These are phyloP conservation scores for Malurus cyaneus DNA, from an alignment of 2,113 vertebrate genomes.

Conservation along the genomic window DNA sequence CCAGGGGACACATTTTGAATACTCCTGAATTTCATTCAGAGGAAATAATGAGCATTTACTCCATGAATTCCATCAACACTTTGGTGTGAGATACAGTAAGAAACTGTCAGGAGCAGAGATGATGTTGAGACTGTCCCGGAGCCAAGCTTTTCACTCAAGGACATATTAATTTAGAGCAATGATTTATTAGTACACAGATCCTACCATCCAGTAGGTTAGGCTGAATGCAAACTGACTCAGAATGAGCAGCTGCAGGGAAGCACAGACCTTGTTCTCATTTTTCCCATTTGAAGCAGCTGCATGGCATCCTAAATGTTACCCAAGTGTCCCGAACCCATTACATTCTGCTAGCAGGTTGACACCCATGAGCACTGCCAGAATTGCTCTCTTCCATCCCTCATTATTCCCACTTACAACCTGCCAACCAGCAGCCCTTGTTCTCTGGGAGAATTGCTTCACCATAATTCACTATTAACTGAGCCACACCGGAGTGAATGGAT, in stretches of 20 bases:
- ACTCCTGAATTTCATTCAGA: not conserved
- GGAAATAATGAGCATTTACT: not conserved
- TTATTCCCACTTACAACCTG: conserved; percentile 18
- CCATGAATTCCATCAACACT: not conserved
- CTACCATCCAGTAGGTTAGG: not conserved
- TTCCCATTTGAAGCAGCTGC: not conserved
- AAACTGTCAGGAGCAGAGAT: not conserved
- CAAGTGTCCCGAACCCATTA: conserved; percentile 20
- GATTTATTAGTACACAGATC: not conserved
- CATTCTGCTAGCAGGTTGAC: conserved; percentile 15
- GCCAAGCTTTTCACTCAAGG: not conserved
- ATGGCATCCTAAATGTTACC: not conserved
- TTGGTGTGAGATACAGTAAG: not conserved
- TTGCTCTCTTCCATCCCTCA: conserved; percentile 30
- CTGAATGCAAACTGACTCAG: not conserved
- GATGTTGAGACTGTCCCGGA: not conserved
- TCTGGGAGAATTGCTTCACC: not conserved
- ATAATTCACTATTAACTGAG: not conserved
- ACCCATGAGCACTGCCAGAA: conserved; percentile 12
- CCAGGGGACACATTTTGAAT: not conserved
- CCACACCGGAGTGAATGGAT: not conserved
- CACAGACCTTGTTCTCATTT: not conserved
- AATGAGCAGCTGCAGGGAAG: not conserved
- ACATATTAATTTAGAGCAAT: not conserved
- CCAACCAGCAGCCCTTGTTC: not conserved